Percentiles rank a stretch among this genome's conserved stretches.
These are phyloP conservation scores for Sus scrofa DNA, from an alignment of 2,113 vertebrate species.

Conservation along the genomic window T2T-Sscrofa CM000814.6:71544501-71545000, in stretches of 20 bases:
- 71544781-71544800: no score
- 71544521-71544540: rapidly evolving
- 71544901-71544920: background rate
- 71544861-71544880: no score
- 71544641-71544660: rapidly evolving
- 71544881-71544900: background rate
- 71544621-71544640: background rate
- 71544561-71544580: conserved; percentile 28
- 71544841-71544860: background rate
- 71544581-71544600: background rate
- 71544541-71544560: background rate
- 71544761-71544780: no score
- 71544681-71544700: background rate
- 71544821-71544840: background rate
- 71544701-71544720: background rate
- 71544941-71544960: background rate
- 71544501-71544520: background rate
- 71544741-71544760: background rate
- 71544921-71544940: no score
- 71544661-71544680: background rate
- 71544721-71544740: background rate
- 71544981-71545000: no score
- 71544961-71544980: no score
- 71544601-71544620: background rate
- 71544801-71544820: background rate